These are phyloP conservation scores for Hypomecis punctinalis DNA, from an alignment of 2,888 invertebrate species.

Conservation along the genomic window DNA sequence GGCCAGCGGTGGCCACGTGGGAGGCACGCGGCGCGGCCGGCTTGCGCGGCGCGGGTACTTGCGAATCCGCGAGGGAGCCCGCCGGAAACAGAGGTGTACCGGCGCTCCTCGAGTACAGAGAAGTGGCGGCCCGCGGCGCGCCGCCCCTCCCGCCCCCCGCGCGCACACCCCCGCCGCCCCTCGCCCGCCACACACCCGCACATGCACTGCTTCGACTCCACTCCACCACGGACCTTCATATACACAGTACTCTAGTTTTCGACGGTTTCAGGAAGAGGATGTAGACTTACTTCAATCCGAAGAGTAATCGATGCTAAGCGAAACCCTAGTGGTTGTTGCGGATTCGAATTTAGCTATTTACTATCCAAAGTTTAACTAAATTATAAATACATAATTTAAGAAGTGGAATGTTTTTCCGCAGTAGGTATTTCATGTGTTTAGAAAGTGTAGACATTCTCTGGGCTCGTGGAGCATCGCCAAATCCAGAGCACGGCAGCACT, in stretches of 20 bases:
- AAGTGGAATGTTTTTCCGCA: no score
- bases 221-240: constrained; percentile 63
- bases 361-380: no score
- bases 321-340: neutral
- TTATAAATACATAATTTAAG: no score
- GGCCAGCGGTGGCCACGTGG: constrained; percentile 72
- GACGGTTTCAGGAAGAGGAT: neutral
- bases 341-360: no score
- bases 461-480: no score
- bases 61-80: constrained; percentile 80
- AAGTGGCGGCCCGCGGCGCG: constrained; percentile 81
- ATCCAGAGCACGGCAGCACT: no score
- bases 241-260: constrained; percentile 22
- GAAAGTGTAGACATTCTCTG: no score
- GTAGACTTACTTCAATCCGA: neutral
- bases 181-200: constrained; percentile 62
- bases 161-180: constrained; percentile 59
- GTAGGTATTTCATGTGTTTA: no score
- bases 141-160: constrained; percentile 65
- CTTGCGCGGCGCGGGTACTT: constrained; percentile 66
- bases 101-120: constrained; percentile 83
- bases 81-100: constrained; percentile 84
- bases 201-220: constrained; percentile 81
- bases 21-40: constrained; percentile 70
- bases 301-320: neutral